Conservation (phyloP, 1,140 invertebrate genomes). For the Drosophila ananassae region DNA sequence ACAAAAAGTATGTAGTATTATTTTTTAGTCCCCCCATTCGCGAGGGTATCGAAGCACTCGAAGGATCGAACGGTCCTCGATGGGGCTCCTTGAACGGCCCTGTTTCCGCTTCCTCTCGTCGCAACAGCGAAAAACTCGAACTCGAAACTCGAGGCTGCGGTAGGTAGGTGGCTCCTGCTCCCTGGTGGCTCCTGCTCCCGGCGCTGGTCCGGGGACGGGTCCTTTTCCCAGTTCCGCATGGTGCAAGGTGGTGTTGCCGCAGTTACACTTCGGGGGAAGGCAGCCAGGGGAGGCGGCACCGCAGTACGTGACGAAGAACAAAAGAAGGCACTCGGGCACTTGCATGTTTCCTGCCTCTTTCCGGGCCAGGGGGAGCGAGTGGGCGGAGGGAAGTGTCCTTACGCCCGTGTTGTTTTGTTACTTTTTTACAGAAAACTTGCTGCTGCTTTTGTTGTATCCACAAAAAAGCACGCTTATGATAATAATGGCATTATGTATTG, state of each 20-base stretch:
- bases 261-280: slow-evolving; percentile 23
- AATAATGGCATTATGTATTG: slow-evolving; percentile 77
- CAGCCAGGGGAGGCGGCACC: slow-evolving; percentile 46
- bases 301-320: slow-evolving; percentile 84
- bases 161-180: too few relatives aligned
- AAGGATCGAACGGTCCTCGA: slow-evolving; percentile 69
- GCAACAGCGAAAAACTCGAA: slow-evolving; percentile 49
- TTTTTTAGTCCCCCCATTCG: not conserved
- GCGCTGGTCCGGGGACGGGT: not conserved
- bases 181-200: not conserved
- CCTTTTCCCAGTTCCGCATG: slow-evolving; percentile 3
- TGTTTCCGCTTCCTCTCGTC: slow-evolving; percentile 75
- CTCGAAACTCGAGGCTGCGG: slow-evolving; percentile 59
- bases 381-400: slow-evolving; percentile 6
- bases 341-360: slow-evolving; percentile 52
- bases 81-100: slow-evolving; percentile 43
- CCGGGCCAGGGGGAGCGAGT: not conserved
- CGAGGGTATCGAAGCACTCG: slow-evolving; percentile 33
- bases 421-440: slow-evolving; percentile 22
- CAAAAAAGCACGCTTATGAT: slow-evolving; percentile 82
- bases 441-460: slow-evolving; percentile 76
- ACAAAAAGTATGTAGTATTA: too few relatives aligned
- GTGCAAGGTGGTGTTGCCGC: slow-evolving; percentile 48
- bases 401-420: slow-evolving; percentile 24
- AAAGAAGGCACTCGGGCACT: slow-evolving; percentile 84